Conservation (phyloP, 2,888 invertebrate species). For the Drepanosiphum platanoidis region DNA sequence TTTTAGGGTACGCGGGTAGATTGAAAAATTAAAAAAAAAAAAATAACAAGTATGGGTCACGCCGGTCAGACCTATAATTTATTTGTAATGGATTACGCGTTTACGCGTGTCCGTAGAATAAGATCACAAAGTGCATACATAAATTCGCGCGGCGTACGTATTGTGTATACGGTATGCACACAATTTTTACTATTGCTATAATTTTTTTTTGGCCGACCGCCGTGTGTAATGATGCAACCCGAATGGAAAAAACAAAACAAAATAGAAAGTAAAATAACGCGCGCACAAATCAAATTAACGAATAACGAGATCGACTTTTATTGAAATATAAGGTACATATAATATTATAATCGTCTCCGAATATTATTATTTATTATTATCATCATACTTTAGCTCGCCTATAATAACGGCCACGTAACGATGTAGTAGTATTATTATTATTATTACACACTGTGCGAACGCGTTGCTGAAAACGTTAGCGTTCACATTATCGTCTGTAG, state of each 20-base stretch:
- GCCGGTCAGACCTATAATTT: constrained; percentile 39
- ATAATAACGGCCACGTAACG: neutral
- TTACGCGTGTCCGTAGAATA: constrained; percentile 19
- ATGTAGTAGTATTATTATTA: neutral
- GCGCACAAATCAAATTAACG: neutral
- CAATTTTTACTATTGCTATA: neutral
- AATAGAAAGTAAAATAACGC: constrained; percentile 27
- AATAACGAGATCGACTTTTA: constrained; percentile 12
- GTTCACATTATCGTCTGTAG: neutral
- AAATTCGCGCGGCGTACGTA: neutral
- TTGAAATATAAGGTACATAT: too few relatives aligned
- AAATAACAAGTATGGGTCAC: constrained; percentile 10
- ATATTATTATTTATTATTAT: constrained; percentile 11
- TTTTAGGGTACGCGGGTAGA: constrained; percentile 7
- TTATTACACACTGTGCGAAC: neutral
- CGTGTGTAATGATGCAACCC: constrained; percentile 18
- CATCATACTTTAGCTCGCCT: neutral
- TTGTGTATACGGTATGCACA: neutral
- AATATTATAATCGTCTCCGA: neutral
- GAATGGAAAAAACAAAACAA: constrained; percentile 10
- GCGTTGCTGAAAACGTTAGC: neutral
- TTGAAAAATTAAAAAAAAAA: constrained; percentile 9
- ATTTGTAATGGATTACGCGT: constrained; percentile 26
- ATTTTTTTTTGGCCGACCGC: constrained; percentile 14
- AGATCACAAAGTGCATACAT: neutral